Evolutionary conservation across 2,888 invertebrate species (phyloP).

Genomic region (Oligia strigilis): DNA sequence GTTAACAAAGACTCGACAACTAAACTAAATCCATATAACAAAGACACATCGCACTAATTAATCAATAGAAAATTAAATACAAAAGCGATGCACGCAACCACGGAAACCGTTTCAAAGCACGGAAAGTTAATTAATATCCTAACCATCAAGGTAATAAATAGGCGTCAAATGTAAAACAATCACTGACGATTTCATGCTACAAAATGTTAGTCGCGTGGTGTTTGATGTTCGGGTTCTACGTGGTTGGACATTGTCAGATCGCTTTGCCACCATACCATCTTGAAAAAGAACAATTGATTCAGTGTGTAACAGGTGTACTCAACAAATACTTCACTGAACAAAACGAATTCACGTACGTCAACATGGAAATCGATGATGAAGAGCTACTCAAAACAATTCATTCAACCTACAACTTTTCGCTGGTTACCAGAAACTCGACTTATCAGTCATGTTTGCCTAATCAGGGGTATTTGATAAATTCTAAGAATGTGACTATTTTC

Average conservation of each 20-base stretch:
- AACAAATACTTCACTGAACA: conserved; percentile 43
- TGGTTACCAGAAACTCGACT: conserved; percentile 30
- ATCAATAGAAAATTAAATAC: conserved; percentile 1
- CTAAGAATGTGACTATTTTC: conserved; percentile 62
- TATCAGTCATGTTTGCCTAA: conserved; percentile 45
- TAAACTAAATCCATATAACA: neutral
- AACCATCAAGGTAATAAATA: conserved; percentile 22
- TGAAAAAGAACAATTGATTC: conserved; percentile 22
- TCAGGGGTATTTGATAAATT: conserved; percentile 69
- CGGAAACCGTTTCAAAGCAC: neutral
- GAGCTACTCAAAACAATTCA: conserved; percentile 47
- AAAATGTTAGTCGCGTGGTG: conserved; percentile 54
- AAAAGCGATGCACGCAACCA: conserved; percentile 4
- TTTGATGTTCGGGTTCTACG: conserved; percentile 28
- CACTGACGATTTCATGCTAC: conserved; percentile 7
- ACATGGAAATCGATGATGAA: conserved; percentile 39
- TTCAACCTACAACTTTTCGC: conserved; percentile 18
- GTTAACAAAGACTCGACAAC: neutral
- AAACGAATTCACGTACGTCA: conserved; percentile 54
- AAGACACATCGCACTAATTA: conserved; percentile 1
- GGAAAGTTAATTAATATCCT: conserved; percentile 27
- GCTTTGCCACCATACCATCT: neutral
- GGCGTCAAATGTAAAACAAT: conserved; percentile 6
- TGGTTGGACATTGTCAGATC: conserved; percentile 33
- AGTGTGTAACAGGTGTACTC: conserved; percentile 49